Percentiles rank a stretch among this genome's conserved stretches.
Evolutionary conservation across 2,113 vertebrate genomes (phyloP).

Genomic region (Crotalus tigris): DNA sequence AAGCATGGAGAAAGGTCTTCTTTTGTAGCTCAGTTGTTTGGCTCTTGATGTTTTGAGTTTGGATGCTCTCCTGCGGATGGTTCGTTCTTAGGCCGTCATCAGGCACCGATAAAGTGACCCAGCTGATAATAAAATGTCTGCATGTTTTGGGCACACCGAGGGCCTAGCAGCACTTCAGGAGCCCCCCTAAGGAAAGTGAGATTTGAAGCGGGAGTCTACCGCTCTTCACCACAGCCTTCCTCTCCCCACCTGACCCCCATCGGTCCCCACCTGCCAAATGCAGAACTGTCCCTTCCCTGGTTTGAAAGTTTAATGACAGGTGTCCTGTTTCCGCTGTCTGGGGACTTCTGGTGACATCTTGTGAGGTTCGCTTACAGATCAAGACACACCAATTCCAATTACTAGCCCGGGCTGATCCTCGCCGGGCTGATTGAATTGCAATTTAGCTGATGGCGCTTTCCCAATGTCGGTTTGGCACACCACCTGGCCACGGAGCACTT

Average conservation of each 20-base stretch:
- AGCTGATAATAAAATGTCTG: neutral
- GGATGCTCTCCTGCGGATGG: neutral
- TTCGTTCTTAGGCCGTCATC: neutral
- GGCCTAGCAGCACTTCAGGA: neutral
- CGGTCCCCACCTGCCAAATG: neutral
- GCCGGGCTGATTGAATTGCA: constrained; percentile 34
- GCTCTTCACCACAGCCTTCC: neutral
- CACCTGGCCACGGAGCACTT: neutral
- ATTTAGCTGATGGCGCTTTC: constrained; percentile 15
- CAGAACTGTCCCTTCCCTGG: neutral
- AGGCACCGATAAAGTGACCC: neutral
- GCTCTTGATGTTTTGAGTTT: neutral
- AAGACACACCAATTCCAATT: constrained; percentile 21
- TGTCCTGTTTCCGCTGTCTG: constrained; percentile 11
- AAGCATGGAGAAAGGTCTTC: neutral
- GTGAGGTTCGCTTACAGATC: constrained; percentile 48
- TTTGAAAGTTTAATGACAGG: constrained; percentile 39
- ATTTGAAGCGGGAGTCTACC: neutral
- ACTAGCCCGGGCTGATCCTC: neutral
- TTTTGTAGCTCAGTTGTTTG: neutral
- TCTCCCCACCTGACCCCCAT: no score
- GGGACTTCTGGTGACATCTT: constrained; percentile 26
- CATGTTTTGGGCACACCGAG: neutral
- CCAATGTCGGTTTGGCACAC: rapidly evolving
- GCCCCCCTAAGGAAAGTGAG: no score